phyloP scores from a whole-genome alignment of 2,888 invertebrate species.

The Hanleya hanleyi region DNA sequence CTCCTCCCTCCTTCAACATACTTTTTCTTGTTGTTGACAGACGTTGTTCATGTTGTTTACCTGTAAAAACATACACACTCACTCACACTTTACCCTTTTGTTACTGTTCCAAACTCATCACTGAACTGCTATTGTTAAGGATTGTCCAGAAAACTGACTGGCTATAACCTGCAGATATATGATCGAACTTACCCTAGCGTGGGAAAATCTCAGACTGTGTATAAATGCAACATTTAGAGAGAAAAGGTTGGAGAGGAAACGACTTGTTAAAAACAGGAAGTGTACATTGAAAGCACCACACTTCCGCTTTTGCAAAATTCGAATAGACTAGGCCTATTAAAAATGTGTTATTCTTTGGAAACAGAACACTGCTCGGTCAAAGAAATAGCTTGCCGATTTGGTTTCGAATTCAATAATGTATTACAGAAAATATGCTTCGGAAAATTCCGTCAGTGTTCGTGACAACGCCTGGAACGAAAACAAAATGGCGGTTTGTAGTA shows the following conservation, averaged over 20 bases:
- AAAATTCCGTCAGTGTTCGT: constrained; percentile 19
- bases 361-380: background rate
- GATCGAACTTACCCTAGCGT: background rate
- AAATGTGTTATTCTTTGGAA: background rate
- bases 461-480: constrained; percentile 34
- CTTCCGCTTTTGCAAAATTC: background rate
- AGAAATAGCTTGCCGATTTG: background rate
- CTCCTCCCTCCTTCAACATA: too few relatives aligned
- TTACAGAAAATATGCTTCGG: constrained; percentile 12
- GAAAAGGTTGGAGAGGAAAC: too few relatives aligned
- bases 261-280: background rate
- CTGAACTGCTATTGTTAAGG: background rate
- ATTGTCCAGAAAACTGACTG: background rate
- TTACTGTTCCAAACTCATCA: too few relatives aligned
- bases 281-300: background rate
- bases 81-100: too few relatives aligned
- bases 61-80: too few relatives aligned
- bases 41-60: too few relatives aligned
- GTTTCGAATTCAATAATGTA: background rate
- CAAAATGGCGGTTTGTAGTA: constrained; percentile 21
- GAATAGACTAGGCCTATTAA: too few relatives aligned
- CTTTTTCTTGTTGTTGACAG: too few relatives aligned
- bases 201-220: too few relatives aligned
- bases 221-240: too few relatives aligned
- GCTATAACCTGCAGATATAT: background rate